A percentile compares a stretch with the other conserved stretches of the same genome.
These are phyloP conservation scores for Chrysomallon squamiferum DNA, from an alignment of 1,140 invertebrate species.

Conservation along the genomic window DNA sequence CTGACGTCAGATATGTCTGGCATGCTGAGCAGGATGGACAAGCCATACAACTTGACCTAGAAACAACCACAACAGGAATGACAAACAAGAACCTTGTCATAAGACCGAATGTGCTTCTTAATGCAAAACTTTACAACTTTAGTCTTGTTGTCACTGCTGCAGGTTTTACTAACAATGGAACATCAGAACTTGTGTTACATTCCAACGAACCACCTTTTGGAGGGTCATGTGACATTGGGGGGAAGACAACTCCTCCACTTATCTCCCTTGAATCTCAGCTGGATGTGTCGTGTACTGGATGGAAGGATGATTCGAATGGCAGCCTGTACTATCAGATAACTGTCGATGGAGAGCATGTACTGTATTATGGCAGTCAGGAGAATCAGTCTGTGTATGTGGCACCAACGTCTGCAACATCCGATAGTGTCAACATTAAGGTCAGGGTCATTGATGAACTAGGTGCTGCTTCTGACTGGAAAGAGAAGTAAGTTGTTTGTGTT, in stretches of 20 bases:
- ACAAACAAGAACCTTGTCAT: conserved; percentile 21
- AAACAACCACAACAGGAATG: conserved; percentile 8
- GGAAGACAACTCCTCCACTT: conserved; percentile 10
- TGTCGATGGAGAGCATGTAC: conserved; percentile 23
- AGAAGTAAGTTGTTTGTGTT: conserved; percentile 19
- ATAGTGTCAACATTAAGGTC: conserved; percentile 31
- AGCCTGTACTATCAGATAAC: conserved; percentile 38
- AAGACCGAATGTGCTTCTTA: conserved; percentile 32
- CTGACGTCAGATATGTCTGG: conserved; percentile 29
- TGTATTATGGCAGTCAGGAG: conserved; percentile 39
- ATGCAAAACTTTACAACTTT: conserved; percentile 32
- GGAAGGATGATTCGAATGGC: conserved; percentile 33
- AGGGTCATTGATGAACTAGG: conserved; percentile 42
- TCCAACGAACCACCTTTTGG: conserved; percentile 36
- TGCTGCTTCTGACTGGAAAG: conserved; percentile 11
- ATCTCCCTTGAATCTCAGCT: conserved; percentile 27
- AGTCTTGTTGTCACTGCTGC: conserved; percentile 23
- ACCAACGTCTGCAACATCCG: conserved; percentile 20
- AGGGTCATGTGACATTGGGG: conserved; percentile 27
- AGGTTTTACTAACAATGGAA: conserved; percentile 1
- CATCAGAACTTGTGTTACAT: conserved; percentile 16
- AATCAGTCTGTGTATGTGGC: conserved; percentile 33
- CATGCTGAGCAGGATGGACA: conserved; percentile 15
- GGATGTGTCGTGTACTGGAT: conserved; percentile 30
- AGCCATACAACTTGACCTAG: neutral